Conservation (phyloP, 1,140 invertebrate species). For the Whitmania pigra region DNA sequence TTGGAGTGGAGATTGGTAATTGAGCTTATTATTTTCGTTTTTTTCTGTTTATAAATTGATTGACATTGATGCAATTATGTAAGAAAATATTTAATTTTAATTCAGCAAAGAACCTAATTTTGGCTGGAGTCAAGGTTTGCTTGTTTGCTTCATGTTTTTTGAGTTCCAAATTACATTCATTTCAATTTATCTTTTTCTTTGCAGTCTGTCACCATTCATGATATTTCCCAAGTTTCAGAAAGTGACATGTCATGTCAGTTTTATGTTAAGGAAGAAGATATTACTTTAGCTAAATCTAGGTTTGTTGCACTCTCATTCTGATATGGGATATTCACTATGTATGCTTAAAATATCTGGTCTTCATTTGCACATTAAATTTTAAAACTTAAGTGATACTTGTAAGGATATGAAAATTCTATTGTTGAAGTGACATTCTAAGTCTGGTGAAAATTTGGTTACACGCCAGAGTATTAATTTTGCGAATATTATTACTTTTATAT, state of each 20-base stretch:
- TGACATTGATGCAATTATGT: background rate
- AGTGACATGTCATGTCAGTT: slow-evolving; percentile 12
- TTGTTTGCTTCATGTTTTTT: slow-evolving; percentile 4
- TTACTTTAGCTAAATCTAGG: background rate
- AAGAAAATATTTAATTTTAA: background rate
- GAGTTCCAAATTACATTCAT: background rate
- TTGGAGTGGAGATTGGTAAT: slow-evolving; percentile 42
- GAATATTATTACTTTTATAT: slow-evolving; percentile 9
- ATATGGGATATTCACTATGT: no score
- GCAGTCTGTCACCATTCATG: slow-evolving; percentile 38
- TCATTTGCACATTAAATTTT: no score
- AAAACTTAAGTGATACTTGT: no score
- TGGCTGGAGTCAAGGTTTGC: slow-evolving; percentile 40
- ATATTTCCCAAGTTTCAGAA: slow-evolving; percentile 23
- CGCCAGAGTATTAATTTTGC: background rate
- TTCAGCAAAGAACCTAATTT: slow-evolving; percentile 40
- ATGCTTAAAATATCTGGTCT: no score
- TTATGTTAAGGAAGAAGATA: slow-evolving; percentile 15
- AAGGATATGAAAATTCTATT: no score
- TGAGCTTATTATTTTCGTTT: background rate
- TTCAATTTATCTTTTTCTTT: slow-evolving; percentile 23
- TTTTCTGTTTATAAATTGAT: background rate
- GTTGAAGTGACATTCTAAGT: background rate
- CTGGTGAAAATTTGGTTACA: background rate
- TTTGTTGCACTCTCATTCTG: background rate